Base-by-base conservation (phyloP, 2,113 vertebrate genomes). In the Ceratotherium simum region DNA sequence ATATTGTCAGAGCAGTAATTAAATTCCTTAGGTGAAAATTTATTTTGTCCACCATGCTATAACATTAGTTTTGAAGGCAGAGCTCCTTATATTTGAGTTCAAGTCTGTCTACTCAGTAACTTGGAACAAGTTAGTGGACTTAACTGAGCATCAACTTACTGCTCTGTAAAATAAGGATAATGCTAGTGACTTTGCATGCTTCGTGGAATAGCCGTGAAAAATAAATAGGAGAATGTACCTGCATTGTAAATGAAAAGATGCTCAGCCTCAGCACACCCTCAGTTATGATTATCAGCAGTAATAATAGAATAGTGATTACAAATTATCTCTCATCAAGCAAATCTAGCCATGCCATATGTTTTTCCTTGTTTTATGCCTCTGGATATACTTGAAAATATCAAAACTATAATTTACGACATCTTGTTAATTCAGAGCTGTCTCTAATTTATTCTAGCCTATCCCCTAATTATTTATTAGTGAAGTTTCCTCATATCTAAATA, bases 321-420 rank as follows among this genome's bases (percentile, higher is more conserved):
- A 87, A 80, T 62, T 79, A 87, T 65, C 7, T 79, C 39, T 80
- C 48, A 75, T 56, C 70, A 90, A 87, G 21, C 3, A 84, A 92
- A 85, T 89, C 27, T 62, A 82, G 17, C 8, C 12, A 18, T 1
- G 11, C 7, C 39, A 46, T 60, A 67, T 31, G 12, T 36, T 39
- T 62, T 79, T 92, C 36, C 21, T 90, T 64, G 7, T 29, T 81
- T 91, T 27, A 29, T 48, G 18, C 31, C 88, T 93, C 69, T 72
- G 14, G 1, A 54, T 81, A 80, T 83, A 88, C 42, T 73, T 56
- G 18, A 54, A 94, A 58, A 8, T 93, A 94, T 81, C n/a, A 85
- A 86, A 62, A 27, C 25, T 84, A 39, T 7, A 54, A 79, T 92
- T 81, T 90, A n/a, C 10, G 86, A 36, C 4, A n/a, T n/a, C 80